These are phyloP conservation scores for Enteromius trimaculatus DNA, from an alignment of 2,797 vertebrate genomes.

Conservation along the genomic window DNA sequence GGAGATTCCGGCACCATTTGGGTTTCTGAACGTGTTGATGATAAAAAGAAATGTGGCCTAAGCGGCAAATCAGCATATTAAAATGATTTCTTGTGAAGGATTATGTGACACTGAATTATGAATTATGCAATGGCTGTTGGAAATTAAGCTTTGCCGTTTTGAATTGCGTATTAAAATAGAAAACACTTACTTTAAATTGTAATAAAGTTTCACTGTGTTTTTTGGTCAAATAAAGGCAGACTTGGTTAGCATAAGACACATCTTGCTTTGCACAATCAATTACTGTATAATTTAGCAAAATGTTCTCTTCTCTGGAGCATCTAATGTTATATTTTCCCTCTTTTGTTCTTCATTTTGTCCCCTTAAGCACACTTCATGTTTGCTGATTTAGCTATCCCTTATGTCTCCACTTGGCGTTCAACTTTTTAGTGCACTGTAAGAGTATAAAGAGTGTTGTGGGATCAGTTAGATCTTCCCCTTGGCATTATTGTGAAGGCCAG, in stretches of 20 bases:
- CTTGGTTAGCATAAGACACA: neutral
- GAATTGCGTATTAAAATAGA: neutral
- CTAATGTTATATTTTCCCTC: neutral
- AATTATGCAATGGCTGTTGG: neutral
- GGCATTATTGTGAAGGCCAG: neutral
- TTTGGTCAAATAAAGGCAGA: neutral
- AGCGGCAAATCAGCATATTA: neutral
- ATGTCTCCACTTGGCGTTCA: neutral
- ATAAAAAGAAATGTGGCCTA: neutral
- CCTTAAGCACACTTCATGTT: neutral
- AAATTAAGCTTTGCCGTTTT: neutral
- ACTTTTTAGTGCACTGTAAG: neutral
- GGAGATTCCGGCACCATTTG: slow-evolving; percentile 24
- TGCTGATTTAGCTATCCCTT: neutral
- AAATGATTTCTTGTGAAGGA: neutral
- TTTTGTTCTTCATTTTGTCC: neutral
- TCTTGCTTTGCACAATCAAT: neutral
- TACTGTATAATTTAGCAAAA: neutral
- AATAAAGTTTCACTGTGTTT: neutral
- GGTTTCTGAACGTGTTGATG: neutral
- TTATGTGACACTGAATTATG: neutral
- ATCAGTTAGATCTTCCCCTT: neutral
- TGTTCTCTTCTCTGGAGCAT: neutral
- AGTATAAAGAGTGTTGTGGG: neutral
- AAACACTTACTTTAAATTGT: neutral